Evolutionary conservation across 2,113 vertebrate genomes (phyloP).

Genomic region (Miniopterus natalensis): DNA sequence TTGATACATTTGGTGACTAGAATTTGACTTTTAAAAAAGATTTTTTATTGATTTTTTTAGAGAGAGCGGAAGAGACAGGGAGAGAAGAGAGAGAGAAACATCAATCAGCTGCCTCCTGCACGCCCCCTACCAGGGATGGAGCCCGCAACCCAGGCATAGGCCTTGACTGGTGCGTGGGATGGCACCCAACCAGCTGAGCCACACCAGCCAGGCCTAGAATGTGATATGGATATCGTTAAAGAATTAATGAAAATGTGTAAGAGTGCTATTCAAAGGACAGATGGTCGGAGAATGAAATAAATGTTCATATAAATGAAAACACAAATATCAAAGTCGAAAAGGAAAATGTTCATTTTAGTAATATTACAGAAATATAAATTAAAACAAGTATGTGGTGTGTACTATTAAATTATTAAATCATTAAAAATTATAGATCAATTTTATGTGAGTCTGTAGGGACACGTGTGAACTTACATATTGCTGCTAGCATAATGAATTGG

Average conservation of each 20-base stretch:
- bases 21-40: no score
- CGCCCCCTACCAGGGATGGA: no score
- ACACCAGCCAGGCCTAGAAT: not conserved
- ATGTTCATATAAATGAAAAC: not conserved
- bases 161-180: no score
- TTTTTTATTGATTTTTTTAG: no score
- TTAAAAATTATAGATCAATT: conserved; percentile 8
- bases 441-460: not conserved
- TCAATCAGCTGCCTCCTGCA: no score
- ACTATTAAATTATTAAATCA: not conserved
- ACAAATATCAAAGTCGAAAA: not conserved
- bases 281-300: conserved; percentile 4
- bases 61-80: no score
- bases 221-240: not conserved
- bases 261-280: not conserved
- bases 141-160: no score
- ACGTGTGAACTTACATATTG: not conserved
- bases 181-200: not conserved
- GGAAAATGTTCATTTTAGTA: not conserved
- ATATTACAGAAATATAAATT: conserved; percentile 1
- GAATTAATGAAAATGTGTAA: conserved; percentile 21
- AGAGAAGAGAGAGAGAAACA: no score
- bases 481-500: not conserved
- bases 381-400: not conserved
- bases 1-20: not conserved